Evolutionary conservation across 2,113 vertebrate genomes (phyloP).

Genomic region (Catharus fuscescens): DNA sequence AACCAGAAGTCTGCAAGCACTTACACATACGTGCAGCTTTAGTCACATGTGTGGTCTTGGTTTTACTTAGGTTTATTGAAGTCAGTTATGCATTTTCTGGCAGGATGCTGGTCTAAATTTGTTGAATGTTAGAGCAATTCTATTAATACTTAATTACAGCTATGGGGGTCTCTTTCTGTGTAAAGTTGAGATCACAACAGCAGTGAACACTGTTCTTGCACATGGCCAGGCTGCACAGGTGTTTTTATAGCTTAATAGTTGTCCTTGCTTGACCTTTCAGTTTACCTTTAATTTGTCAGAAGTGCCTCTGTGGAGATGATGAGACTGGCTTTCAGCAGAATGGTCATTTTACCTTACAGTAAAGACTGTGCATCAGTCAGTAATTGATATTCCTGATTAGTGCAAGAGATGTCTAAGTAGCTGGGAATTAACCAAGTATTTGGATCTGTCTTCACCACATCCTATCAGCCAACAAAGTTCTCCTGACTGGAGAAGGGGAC

Average conservation of each 20-base stretch:
- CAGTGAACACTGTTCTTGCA: not conserved
- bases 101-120: not conserved
- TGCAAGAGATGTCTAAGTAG: not conserved
- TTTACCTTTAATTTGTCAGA: not conserved
- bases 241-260: not conserved
- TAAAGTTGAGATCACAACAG: not conserved
- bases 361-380: not conserved
- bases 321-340: not conserved
- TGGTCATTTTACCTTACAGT: not conserved
- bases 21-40: not conserved
- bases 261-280: slow-evolving; percentile 17
- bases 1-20: not conserved
- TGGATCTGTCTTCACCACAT: not conserved
- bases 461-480: not conserved
- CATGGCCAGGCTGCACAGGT: not conserved
- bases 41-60: not conserved
- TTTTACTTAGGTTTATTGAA: not conserved
- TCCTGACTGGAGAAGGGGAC: not conserved
- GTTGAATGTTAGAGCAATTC: not conserved
- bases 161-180: not conserved
- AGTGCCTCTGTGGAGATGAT: not conserved
- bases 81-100: not conserved
- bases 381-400: slow-evolving; percentile 1
- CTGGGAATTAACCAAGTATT: not conserved
- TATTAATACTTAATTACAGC: not conserved